phyloP scores from a whole-genome alignment of 2,797 vertebrate genomes.

The Triplophysa bombifrons region DNA sequence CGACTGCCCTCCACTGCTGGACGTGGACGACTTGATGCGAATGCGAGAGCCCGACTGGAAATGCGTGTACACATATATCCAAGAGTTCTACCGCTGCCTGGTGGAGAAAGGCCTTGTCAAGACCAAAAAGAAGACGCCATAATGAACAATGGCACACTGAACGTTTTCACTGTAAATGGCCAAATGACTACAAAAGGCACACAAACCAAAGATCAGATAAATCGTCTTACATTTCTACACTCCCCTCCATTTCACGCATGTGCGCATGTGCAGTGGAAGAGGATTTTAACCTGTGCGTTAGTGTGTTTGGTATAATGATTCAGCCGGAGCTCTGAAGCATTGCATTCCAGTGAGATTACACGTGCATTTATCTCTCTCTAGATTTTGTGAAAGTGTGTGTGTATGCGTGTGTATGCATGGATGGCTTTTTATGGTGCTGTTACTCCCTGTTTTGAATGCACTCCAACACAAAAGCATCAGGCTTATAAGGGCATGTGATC shows the following conservation, averaged over 20 bases:
- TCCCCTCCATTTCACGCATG: conserved; percentile 4
- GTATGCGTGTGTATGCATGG: conserved; percentile 49
- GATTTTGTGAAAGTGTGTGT: conserved; percentile 36
- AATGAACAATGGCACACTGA: background rate
- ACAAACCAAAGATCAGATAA: conserved; percentile 21
- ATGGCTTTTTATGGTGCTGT: conserved; percentile 64
- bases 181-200: conserved; percentile 23
- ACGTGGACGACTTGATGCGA: conserved; percentile 94
- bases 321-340: conserved; percentile 54
- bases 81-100: conserved; percentile 98
- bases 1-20: conserved; percentile 94
- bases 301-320: conserved; percentile 21
- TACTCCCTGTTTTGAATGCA: conserved; percentile 35
- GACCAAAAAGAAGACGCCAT: conserved; percentile 85
- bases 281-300: conserved; percentile 24
- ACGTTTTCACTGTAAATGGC: conserved; percentile 23
- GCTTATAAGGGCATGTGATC: conserved; percentile 54
- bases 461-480: conserved; percentile 43
- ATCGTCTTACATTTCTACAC: background rate
- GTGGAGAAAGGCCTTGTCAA: conserved; percentile 99
- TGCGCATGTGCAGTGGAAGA: background rate
- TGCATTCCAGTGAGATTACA: conserved; percentile 75
- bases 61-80: conserved; percentile 99
- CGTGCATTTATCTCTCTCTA: conserved; percentile 71
- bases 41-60: conserved; percentile 99